These are phyloP conservation scores for Sebastes itinus DNA, from an alignment of 2,797 vertebrate species.

Conservation along the genomic window DNA sequence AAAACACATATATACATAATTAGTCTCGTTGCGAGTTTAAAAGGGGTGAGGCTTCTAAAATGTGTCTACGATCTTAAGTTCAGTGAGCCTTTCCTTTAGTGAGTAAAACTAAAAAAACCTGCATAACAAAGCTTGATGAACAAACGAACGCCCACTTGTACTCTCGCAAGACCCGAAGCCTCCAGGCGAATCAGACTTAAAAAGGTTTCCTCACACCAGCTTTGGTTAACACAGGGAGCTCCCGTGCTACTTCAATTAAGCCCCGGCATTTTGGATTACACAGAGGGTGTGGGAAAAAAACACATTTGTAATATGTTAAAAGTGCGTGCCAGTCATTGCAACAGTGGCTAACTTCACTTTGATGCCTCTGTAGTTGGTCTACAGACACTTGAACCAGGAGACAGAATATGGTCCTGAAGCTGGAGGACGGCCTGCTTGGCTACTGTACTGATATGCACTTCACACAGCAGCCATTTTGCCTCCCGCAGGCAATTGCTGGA, in stretches of 20 bases:
- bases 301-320: conserved; percentile 35
- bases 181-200: conserved; percentile 65
- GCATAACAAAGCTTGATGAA: conserved; percentile 67
- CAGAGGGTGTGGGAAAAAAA: conserved; percentile 26
- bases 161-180: conserved; percentile 66
- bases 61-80: conserved; percentile 66
- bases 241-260: conserved; percentile 61
- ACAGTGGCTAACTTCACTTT: conserved; percentile 41
- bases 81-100: conserved; percentile 55
- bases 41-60: conserved; percentile 68
- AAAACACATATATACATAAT: conserved; percentile 38
- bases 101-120: conserved; percentile 34
- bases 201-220: conserved; percentile 60
- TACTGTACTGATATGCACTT: conserved; percentile 45
- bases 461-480: conserved; percentile 48
- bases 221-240: conserved; percentile 62
- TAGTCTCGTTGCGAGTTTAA: conserved; percentile 61
- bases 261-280: conserved; percentile 57
- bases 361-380: conserved; percentile 47
- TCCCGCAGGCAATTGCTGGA: conserved; percentile 41
- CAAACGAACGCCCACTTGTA: conserved; percentile 70
- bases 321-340: conserved; percentile 24
- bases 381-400: conserved; percentile 46
- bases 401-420: conserved; percentile 37
- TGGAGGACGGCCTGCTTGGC: conserved; percentile 21